Percentiles rank a stretch among this genome's conserved stretches.
phyloP scores from a whole-genome alignment of 2,888 invertebrate genomes.

The Lysandra bellargus region DNA sequence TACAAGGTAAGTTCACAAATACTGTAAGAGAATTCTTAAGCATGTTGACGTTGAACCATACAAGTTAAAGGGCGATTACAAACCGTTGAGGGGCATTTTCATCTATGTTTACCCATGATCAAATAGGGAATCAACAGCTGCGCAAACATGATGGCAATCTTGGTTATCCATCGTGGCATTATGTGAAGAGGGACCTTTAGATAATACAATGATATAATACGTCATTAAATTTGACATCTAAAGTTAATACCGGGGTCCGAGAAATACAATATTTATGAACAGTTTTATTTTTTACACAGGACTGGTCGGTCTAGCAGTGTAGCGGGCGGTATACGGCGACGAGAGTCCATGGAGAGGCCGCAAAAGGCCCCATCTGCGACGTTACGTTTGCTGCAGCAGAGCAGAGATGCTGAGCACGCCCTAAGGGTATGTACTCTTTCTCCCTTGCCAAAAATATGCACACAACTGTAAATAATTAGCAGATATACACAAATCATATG shows the following conservation, averaged over 20 bases:
- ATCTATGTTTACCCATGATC: background rate
- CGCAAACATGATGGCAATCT: background rate
- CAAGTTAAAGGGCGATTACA: background rate
- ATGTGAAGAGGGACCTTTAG: background rate
- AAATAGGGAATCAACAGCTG: background rate
- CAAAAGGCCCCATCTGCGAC: conserved; percentile 84
- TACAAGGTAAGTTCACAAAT: conserved; percentile 61
- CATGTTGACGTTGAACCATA: no score
- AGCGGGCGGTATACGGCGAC: conserved; percentile 55
- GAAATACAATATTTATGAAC: background rate
- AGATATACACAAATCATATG: no score
- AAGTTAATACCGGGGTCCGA: no score
- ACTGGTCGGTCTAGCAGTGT: conserved; percentile 60
- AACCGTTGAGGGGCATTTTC: background rate
- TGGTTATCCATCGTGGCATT: background rate
- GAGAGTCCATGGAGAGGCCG: conserved; percentile 58
- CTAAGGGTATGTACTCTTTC: conserved; percentile 51
- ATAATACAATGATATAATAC: no score
- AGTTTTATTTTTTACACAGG: conserved; percentile 43
- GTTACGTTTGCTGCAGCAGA: conserved; percentile 91
- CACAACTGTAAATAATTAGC: no score
- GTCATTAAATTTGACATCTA: no score
- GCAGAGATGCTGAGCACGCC: conserved; percentile 88
- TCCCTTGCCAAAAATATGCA: background rate
- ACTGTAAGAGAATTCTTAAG: no score